Percentiles rank a stretch among this genome's conserved stretches.
phyloP scores from a whole-genome alignment of 2,113 vertebrate species.

The Erinaceus europaeus region DNA sequence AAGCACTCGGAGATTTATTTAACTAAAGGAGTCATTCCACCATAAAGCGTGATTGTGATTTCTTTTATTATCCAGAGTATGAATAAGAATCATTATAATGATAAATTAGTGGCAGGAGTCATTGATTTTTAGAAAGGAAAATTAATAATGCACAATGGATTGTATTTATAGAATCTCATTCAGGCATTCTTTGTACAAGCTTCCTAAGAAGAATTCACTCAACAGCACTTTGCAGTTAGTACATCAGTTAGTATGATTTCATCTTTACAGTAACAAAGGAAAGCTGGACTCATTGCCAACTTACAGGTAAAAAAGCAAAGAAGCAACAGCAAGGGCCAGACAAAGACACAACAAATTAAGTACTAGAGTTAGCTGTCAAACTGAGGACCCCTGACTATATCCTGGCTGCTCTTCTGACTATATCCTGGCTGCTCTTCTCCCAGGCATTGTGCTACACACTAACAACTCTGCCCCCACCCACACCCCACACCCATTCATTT shows the following conservation, averaged over 20 bases:
- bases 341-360: not conserved
- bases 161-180: conserved; percentile 29
- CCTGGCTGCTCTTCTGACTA: not conserved
- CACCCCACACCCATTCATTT: too few relatives aligned
- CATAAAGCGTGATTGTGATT: conserved; percentile 19
- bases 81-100: conserved; percentile 40
- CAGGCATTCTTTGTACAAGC: conserved; percentile 18
- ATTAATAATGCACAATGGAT: conserved; percentile 42
- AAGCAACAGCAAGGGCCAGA: not conserved
- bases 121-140: conserved; percentile 56
- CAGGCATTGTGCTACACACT: not conserved
- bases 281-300: not conserved
- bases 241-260: not conserved
- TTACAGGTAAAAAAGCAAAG: not conserved
- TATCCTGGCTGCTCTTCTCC: not conserved
- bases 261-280: not conserved
- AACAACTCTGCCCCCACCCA: not conserved
- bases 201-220: not conserved
- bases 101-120: conserved; percentile 48
- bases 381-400: not conserved
- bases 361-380: not conserved
- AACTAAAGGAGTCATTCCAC: conserved; percentile 27
- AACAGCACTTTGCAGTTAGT: not conserved
- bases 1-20: conserved; percentile 19
- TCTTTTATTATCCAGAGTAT: conserved; percentile 33